A percentile compares a stretch with the other conserved stretches of the same genome.
Conservation (phyloP, 1,140 invertebrate species). For the Teleopsis dalmanni region DNA sequence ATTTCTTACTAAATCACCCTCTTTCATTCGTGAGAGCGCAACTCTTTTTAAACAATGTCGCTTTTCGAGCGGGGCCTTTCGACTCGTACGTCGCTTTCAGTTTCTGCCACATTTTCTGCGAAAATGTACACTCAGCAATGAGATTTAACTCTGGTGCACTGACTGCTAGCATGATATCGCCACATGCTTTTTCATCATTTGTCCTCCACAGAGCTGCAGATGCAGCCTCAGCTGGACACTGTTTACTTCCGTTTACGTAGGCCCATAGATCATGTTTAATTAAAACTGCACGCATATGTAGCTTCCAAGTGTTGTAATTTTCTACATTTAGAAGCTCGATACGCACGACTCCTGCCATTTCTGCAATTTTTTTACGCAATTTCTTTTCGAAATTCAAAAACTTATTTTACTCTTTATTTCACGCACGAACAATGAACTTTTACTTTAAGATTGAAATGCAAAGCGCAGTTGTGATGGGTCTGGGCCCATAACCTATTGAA, state of each 20-base stretch:
- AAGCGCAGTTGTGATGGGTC: background rate
- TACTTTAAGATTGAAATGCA: background rate
- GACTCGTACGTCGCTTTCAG: background rate
- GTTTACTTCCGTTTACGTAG: background rate
- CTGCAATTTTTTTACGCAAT: background rate
- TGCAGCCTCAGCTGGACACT: background rate
- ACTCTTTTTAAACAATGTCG: constrained; percentile 2
- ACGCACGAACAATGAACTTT: background rate
- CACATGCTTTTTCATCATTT: background rate
- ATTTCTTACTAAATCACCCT: background rate
- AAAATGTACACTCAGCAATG: background rate
- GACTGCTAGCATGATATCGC: background rate
- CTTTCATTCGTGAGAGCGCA: background rate
- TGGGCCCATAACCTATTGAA: constrained; percentile 13
- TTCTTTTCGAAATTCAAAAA: background rate
- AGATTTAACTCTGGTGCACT: background rate
- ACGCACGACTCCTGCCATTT: constrained; percentile 2
- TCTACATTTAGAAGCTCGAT: constrained; percentile 14
- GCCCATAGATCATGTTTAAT: background rate
- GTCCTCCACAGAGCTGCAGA: background rate
- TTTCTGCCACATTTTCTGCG: background rate
- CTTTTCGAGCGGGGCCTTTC: background rate
- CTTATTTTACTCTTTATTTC: constrained; percentile 1
- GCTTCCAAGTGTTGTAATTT: constrained; percentile 22
- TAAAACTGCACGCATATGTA: constrained; percentile 16